Base-by-base conservation (phyloP, 1,140 invertebrate genomes). In the Atta colombica region DNA sequence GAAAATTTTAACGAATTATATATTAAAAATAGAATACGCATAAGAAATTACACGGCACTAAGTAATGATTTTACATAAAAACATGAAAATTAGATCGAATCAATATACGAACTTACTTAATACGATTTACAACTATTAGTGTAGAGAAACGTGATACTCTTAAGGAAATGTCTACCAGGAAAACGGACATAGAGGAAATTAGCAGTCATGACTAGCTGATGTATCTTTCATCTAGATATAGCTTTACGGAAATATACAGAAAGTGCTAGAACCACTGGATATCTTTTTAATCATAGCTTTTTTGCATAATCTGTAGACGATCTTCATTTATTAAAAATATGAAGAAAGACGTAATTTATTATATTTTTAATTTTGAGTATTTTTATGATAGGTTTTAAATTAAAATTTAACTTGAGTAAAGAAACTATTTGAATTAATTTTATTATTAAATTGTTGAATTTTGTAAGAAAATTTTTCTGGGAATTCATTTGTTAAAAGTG, bases 151-250 rank as follows among this genome's bases (percentile, higher is more conserved):
- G 55, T 60, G 78, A 82, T 14, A 68, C n/a, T 84, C 3, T 16
- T 51, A 74, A 88, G 65, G 60, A 87, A 63, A 61, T 68, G 86
- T 78, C 65, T 77, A 45, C 16, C 61, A 35, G 45, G 39, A 72
- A 77, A 75, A 77, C 31, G 65, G 87, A 88, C 77, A 75, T 77
- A 87, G 69, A 80, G 89, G 71, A 90, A 90, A 91, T 91, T 90
- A 91, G 68, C 74, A 91, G 68, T 90, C 68, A 63, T 78, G 55
- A 77, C 65, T 66, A 90, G 61, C 55, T 80, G 87, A 88, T 88
- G 63, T 87, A 28, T 35, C 35, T 77, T 88, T 86, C 77, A 10
- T 28, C 60, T 31, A 60, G 60, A 58, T 69, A 66, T 45, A 65
- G 51, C 53, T 39, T 69, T 51, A 12, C 63, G 85, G 45, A 71